Evolutionary conservation across 2,888 invertebrate species (phyloP), one percentile per base, ranked within the genome.

Genomic region (Hydrotaea cyrtoneurina): DNA sequence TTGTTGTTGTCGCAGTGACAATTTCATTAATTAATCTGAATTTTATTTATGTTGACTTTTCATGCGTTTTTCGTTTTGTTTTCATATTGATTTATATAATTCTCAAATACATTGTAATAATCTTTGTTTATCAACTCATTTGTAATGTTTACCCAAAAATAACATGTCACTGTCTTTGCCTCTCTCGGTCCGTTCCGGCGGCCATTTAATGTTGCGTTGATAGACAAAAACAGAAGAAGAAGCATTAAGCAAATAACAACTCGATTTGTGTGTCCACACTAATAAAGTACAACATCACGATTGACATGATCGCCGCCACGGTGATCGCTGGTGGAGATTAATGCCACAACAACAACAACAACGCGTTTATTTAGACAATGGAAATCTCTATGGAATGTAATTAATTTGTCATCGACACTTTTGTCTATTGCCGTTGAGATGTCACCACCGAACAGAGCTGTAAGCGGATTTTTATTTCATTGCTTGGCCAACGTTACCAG

Each of bases 61-160:
- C 66, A 69, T 69, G 21, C 39, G 39, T 66, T 13, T 66, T 39
- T 66, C 13, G 19, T 39, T 66, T 64, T 36, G 64, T 43, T 46
- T 69, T 66, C 39, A 19, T 69, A 46, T 69, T 69, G 69, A 46
- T 69, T 69, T 69, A 43, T 43, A 46, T 62, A 80, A 80, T 71
- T 59, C 50, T 23, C 23, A 57, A 74, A 74, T 39, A 74, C 74
- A 78, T 78, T 80, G 78, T 46, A 75, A 80, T 84, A 78, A 78
- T 84, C 80, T 15, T 78, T 59, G 46, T 46, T 69, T 19, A 69
- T 84, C 64, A 80, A 57, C 78, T 78, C 78, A 78, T 84, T 75
- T 78, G 71, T 74, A 80, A 71, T 80, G 78, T 78, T 84, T 84
- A 75, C 80, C 31, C 2, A 31, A 2, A 31, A 31, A 31, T 78